A percentile compares a stretch with the other conserved stretches of the same genome.
Conservation (phyloP, 2,113 vertebrate genomes). For the Apaloderma vittatum region DNA sequence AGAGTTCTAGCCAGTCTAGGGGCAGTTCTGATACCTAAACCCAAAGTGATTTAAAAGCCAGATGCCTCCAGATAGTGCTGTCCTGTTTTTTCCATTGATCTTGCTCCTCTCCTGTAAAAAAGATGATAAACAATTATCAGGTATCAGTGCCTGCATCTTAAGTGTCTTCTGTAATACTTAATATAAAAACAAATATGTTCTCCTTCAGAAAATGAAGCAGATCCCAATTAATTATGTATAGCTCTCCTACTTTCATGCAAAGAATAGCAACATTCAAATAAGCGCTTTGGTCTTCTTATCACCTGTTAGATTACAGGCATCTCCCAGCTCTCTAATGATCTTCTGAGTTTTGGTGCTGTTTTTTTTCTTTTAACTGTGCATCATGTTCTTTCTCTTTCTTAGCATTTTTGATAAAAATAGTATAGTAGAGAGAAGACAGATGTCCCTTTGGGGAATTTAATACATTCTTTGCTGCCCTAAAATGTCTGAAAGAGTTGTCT, state of each 20-base stretch:
- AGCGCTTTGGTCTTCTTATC: slow-evolving; percentile 24
- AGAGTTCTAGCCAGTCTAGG: neutral
- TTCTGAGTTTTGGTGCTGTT: neutral
- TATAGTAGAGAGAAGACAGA: neutral
- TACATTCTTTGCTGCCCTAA: neutral
- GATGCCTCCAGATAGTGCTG: neutral
- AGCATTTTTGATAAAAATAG: slow-evolving; percentile 33
- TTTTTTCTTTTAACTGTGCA: neutral
- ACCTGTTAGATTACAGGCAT: slow-evolving; percentile 62
- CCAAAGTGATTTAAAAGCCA: neutral
- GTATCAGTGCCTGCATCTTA: slow-evolving; percentile 58
- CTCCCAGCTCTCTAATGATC: slow-evolving; percentile 32
- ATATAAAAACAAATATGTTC: slow-evolving; percentile 67
- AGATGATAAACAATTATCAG: slow-evolving; percentile 29
- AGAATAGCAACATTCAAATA: slow-evolving; percentile 49
- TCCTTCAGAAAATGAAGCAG: slow-evolving; percentile 71
- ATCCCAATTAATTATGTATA: slow-evolving; percentile 70
- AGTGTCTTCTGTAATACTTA: slow-evolving; percentile 63
- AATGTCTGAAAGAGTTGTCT: neutral
- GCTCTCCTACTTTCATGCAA: slow-evolving; percentile 19
- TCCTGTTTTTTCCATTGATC: neutral
- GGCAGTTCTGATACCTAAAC: neutral
- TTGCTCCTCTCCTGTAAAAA: neutral
- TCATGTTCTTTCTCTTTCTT: neutral
- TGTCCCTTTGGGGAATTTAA: slow-evolving; percentile 38